A percentile compares a stretch with the other conserved stretches of the same genome.
Conservation (phyloP, 1,140 invertebrate genomes). For the Agrypnia vestita region DNA sequence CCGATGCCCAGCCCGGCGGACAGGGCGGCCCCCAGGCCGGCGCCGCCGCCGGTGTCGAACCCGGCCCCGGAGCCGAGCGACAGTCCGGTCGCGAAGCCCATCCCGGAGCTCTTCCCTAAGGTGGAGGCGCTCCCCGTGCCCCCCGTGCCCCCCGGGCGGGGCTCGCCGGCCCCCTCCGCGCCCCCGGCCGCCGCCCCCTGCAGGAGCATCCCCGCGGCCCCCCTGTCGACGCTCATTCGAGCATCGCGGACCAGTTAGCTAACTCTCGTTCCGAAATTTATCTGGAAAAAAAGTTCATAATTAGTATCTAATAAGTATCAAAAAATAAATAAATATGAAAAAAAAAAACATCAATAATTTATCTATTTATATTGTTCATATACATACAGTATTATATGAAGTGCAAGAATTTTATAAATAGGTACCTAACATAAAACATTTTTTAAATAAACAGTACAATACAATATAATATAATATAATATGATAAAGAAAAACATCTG, state of each 20-base stretch:
- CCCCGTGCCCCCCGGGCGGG: not conserved
- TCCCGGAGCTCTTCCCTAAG: constrained; percentile 12
- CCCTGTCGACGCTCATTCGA: constrained; percentile 23
- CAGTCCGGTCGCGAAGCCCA: not conserved
- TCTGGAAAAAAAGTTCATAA: not conserved
- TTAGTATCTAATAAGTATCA: no score
- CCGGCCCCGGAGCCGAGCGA: constrained; percentile 28
- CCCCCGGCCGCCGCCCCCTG: constrained; percentile 25
- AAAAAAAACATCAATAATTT: no score
- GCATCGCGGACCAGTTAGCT: not conserved
- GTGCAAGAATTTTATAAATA: no score
- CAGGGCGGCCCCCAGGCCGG: constrained; percentile 62
- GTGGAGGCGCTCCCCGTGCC: constrained; percentile 13
- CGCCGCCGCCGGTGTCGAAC: constrained; percentile 12
- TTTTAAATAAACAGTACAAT: no score
- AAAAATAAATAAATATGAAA: no score
- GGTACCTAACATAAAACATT: no score
- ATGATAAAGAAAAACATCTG: no score
- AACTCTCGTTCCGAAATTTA: not conserved
- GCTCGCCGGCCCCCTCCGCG: not conserved
- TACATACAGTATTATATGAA: no score
- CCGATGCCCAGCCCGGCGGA: constrained; percentile 68
- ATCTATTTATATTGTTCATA: no score
- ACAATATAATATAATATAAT: no score
- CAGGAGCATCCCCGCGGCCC: constrained; percentile 30